Conservation (phyloP, 2,113 vertebrate species). For the Dolichallabes microphthalmus region DNA sequence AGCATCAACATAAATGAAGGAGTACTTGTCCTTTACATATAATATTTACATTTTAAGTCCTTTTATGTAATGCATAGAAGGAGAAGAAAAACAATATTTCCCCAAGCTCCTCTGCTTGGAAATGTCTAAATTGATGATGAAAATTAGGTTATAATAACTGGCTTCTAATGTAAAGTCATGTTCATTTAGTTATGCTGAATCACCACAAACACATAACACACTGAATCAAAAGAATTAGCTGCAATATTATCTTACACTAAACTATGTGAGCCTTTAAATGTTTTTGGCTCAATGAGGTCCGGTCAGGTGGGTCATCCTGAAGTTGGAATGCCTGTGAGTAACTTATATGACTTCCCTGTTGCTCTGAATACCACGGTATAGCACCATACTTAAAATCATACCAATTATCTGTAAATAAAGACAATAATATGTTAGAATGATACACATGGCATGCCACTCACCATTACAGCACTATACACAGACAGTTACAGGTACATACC, state of each 20-base stretch:
- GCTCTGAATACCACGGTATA: slow-evolving; percentile 93
- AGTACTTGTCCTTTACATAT: slow-evolving; percentile 25
- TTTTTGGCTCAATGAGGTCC: slow-evolving; percentile 18
- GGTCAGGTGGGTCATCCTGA: slow-evolving; percentile 10
- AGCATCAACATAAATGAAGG: slow-evolving; percentile 7
- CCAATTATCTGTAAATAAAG: slow-evolving; percentile 80
- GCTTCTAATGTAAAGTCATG: background rate
- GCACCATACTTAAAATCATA: slow-evolving; percentile 98
- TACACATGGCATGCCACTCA: background rate
- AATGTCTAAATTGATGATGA: background rate
- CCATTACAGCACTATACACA: background rate
- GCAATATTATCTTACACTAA: slow-evolving; percentile 22
- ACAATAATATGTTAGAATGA: slow-evolving; percentile 21
- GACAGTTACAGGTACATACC: slow-evolving; percentile 72
- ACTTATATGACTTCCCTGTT: slow-evolving; percentile 88
- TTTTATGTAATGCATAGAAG: background rate
- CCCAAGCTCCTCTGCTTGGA: background rate
- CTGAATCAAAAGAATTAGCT: slow-evolving; percentile 7
- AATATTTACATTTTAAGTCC: slow-evolving; percentile 26
- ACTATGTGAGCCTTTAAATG: slow-evolving; percentile 7
- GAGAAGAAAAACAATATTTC: background rate
- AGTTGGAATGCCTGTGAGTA: slow-evolving; percentile 25
- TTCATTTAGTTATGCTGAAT: slow-evolving; percentile 35
- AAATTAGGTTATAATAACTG: background rate
- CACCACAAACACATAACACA: slow-evolving; percentile 17